These are phyloP conservation scores for Eupithecia tripunctaria DNA, from an alignment of 2,888 invertebrate genomes.

Conservation along the genomic window DNA sequence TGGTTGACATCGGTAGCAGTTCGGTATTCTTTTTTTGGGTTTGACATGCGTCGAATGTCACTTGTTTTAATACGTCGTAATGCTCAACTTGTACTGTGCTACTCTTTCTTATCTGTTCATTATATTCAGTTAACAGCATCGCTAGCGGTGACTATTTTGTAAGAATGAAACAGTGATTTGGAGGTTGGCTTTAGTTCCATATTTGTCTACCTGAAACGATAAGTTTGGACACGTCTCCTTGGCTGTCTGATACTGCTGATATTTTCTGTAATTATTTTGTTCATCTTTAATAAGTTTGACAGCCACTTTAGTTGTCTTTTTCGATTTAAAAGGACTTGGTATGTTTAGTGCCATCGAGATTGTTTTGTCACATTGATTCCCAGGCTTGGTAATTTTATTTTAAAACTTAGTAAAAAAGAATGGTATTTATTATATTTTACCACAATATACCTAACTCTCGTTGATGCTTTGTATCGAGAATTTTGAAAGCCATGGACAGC, in stretches of 20 bases:
- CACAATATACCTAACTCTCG: not conserved
- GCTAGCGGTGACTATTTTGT: not conserved
- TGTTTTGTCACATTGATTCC: not conserved
- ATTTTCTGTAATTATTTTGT: conserved; percentile 12
- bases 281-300: not conserved
- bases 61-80: conserved; percentile 45
- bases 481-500: not conserved
- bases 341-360: not conserved
- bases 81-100: conserved; percentile 24
- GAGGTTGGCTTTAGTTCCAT: not conserved
- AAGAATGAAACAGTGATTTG: not conserved
- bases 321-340: not conserved
- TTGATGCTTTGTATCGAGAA: not conserved
- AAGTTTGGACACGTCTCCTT: not conserved
- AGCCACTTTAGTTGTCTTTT: not conserved
- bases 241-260: not conserved
- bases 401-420: not conserved
- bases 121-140: not conserved
- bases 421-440: not conserved
- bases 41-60: conserved; percentile 57
- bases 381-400: not conserved
- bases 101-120: conserved; percentile 16
- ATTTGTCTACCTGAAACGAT: not conserved
- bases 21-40: conserved; percentile 55
- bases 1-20: conserved; percentile 72